Evolutionary conservation across 1,140 invertebrate species (phyloP), one percentile per base, ranked within the genome.

Genomic region (Antheraea pernyi): DNA sequence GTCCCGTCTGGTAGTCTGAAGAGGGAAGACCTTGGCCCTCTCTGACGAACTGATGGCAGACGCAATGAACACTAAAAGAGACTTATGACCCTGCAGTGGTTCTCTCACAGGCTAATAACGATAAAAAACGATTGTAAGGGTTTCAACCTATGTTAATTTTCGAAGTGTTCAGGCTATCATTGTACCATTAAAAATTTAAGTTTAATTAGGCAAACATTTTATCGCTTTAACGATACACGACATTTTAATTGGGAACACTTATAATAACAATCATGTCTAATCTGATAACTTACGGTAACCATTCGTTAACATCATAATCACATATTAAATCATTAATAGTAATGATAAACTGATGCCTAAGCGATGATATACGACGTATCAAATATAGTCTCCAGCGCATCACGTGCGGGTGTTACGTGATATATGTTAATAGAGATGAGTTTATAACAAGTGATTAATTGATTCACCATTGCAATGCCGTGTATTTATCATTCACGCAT

Each of bases 371-470:
- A 48, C 53, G 19, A 48, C 19, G 64, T 65, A 65, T 65, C 64
- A 65, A 64, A 64, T 65, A 7, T 19, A 65, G 30, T 42, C 63
- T 46, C n/a, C 48, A 48, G n/a, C 19, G 37, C 46, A 53, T 53
- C 46, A 53, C 46, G 46, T 65, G 64, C 19, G 64, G 64, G 64
- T 19, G 64, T 53, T n/a, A 53, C 16, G 46, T 65, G 19, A 65
- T 48, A 19, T 19, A 19, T 22, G 37, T 64, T 37, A 39, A 30
- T n/a, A 18, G 13, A 48, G 64, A 65, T 42, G 42, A 42, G 36
- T 53, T 42, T 65, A 65, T 65, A 37, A 65, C n/a, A 53, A 18
- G 19, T 65, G 64, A 65, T 65, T 65, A 48, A 65, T 65, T 65
- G 39, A 48, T 48, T 53, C 46, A 9, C 46, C 3, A 48, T 9